Percentiles rank a stretch among this genome's conserved stretches.
Conservation (phyloP, 2,888 invertebrate species). For the Cremastinae sp. region DNA sequence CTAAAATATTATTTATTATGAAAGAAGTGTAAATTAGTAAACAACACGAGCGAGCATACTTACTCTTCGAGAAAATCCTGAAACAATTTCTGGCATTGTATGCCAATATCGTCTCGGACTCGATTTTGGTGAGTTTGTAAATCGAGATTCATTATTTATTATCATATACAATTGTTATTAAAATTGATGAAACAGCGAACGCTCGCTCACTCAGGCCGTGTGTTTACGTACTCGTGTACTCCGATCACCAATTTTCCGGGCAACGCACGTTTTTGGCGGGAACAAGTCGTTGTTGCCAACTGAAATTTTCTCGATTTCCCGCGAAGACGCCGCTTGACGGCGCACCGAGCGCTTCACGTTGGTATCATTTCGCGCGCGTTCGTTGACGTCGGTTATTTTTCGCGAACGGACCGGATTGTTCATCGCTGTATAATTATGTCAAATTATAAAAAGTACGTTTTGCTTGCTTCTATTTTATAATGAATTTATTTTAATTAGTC, state of each 20-base stretch:
- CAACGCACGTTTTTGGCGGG: slow-evolving; percentile 52
- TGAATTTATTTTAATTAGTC: too few relatives aligned
- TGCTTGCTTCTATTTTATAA: too few relatives aligned
- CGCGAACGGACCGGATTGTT: not conserved
- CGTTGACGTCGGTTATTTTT: slow-evolving; percentile 3
- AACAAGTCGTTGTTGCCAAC: slow-evolving; percentile 21
- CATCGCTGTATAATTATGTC: not conserved
- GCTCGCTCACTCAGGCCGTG: not conserved
- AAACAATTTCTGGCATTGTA: slow-evolving; percentile 96
- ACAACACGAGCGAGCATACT: slow-evolving; percentile 78
- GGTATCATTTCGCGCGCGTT: not conserved
- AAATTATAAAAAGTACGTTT: too few relatives aligned
- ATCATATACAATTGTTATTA: slow-evolving; percentile 81
- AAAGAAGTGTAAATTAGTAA: too few relatives aligned
- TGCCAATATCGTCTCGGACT: slow-evolving; percentile 95
- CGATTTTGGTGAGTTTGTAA: slow-evolving; percentile 87
- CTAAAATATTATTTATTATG: too few relatives aligned
- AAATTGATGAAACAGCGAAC: slow-evolving; percentile 12
- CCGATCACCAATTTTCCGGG: not conserved
- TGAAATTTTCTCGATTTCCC: not conserved
- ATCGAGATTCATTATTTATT: slow-evolving; percentile 86
- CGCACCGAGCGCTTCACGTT: not conserved
- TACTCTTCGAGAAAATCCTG: slow-evolving; percentile 98
- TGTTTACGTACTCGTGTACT: not conserved
- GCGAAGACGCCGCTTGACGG: not conserved